Percentiles rank a stretch among this genome's conserved stretches.
These are phyloP conservation scores for Nomada flava DNA, from an alignment of 2,888 invertebrate genomes.

Conservation along the genomic window DNA sequence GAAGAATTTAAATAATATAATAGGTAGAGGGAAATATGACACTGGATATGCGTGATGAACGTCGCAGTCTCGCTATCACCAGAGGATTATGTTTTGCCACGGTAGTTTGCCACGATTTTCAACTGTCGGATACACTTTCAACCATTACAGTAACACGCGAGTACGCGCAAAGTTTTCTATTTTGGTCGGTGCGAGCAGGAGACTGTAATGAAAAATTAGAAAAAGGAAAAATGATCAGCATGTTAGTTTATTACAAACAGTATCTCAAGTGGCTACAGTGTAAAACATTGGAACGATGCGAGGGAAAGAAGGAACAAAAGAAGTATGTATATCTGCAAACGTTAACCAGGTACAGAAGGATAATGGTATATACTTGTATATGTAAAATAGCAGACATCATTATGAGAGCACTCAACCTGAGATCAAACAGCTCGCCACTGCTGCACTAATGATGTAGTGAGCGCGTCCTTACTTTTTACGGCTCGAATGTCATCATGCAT, in stretches of 20 bases:
- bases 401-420: slow-evolving; percentile 56
- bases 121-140: too few species aligned
- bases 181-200: background rate
- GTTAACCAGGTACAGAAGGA: background rate
- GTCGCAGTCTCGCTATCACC: too few species aligned
- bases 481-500: slow-evolving; percentile 67
- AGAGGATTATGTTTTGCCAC: too few species aligned
- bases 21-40: too few species aligned
- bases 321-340: slow-evolving; percentile 8
- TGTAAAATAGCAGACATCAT: slow-evolving; percentile 65
- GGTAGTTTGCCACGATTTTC: too few species aligned
- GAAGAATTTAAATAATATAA: too few species aligned
- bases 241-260: slow-evolving; percentile 1
- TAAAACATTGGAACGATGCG: background rate
- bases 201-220: background rate
- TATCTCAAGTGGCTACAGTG: background rate
- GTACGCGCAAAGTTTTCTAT: too few species aligned
- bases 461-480: slow-evolving; percentile 77
- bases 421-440: slow-evolving; percentile 50
- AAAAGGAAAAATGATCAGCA: background rate
- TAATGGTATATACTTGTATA: slow-evolving; percentile 39
- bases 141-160: too few species aligned
- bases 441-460: slow-evolving; percentile 76
- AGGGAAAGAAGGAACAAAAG: background rate
- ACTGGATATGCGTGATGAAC: too few species aligned